phyloP scores from a whole-genome alignment of 2,113 vertebrate species.

The Proteles cristata region DNA sequence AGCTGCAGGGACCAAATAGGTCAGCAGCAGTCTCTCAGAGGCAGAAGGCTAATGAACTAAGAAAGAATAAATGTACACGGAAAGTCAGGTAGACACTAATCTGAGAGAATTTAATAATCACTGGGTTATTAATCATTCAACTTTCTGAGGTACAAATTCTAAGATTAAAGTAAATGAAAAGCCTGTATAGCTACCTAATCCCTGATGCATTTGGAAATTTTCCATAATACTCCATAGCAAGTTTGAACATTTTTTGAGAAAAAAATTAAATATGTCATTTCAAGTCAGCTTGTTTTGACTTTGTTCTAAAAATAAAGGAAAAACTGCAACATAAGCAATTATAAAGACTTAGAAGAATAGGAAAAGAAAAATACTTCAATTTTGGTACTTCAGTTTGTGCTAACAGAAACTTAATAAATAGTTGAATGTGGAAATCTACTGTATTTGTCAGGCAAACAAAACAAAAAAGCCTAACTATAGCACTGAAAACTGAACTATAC shows the following conservation, averaged over 20 bases:
- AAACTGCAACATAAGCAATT: slow-evolving; percentile 4
- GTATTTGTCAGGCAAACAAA: background rate
- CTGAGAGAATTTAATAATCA: slow-evolving; percentile 16
- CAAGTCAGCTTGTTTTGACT: background rate
- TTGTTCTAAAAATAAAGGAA: slow-evolving; percentile 40
- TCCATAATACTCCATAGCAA: background rate
- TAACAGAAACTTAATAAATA: slow-evolving; percentile 46
- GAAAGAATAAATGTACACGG: background rate
- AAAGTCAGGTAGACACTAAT: slow-evolving; percentile 2
- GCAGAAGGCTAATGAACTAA: background rate
- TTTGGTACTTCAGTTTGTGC: background rate
- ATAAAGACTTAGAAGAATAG: slow-evolving; percentile 9
- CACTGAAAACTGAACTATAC: background rate
- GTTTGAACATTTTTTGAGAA: background rate
- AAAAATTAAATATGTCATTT: slow-evolving; percentile 39
- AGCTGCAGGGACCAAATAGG: background rate
- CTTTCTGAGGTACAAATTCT: slow-evolving; percentile 10
- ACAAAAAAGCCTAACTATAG: background rate
- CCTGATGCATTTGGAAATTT: background rate
- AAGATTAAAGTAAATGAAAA: slow-evolving; percentile 57
- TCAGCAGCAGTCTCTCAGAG: background rate
- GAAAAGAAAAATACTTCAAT: slow-evolving; percentile 18
- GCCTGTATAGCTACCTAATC: background rate
- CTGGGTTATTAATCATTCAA: background rate
- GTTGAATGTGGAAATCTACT: background rate